phyloP scores from a whole-genome alignment of 2,888 invertebrate genomes.

The Meiosimyza decipiens region DNA sequence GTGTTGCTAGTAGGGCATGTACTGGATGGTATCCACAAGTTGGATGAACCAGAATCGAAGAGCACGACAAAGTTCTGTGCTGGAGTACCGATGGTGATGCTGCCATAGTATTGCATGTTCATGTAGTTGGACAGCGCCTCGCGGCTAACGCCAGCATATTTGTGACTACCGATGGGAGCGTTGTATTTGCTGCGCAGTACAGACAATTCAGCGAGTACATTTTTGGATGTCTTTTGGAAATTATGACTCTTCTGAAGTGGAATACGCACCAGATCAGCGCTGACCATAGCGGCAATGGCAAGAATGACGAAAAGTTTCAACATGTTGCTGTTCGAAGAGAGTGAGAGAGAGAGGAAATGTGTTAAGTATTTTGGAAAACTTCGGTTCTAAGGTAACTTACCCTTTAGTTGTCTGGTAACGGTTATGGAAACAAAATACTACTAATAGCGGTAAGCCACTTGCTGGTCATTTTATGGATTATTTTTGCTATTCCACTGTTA shows the following conservation, averaged over 20 bases:
- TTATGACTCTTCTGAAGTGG: slow-evolving; percentile 52
- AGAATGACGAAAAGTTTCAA: slow-evolving; percentile 50
- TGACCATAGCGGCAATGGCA: slow-evolving; percentile 48
- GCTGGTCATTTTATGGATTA: not conserved
- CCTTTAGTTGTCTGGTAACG: not conserved
- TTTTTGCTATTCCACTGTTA: not conserved
- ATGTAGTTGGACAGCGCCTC: slow-evolving; percentile 48
- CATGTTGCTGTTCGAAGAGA: slow-evolving; percentile 45
- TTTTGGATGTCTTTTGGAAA: slow-evolving; percentile 46
- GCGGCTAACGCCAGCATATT: slow-evolving; percentile 3
- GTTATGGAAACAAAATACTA: slow-evolving; percentile 9
- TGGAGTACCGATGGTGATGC: slow-evolving; percentile 86
- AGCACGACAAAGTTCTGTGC: slow-evolving; percentile 92
- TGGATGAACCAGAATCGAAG: slow-evolving; percentile 89
- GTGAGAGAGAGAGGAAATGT: not conserved
- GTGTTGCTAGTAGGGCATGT: slow-evolving; percentile 90
- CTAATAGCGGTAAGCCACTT: not conserved
- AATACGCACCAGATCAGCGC: slow-evolving; percentile 52
- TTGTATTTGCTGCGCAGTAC: slow-evolving; percentile 45
- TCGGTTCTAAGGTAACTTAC: not conserved
- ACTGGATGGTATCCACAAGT: slow-evolving; percentile 98
- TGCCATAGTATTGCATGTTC: slow-evolving; percentile 51
- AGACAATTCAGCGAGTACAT: slow-evolving; percentile 43
- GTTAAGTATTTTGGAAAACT: not conserved
- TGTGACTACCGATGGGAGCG: not conserved